Conservation (phyloP, 2,888 invertebrate species). For the Liposcelis brunnea region DNA sequence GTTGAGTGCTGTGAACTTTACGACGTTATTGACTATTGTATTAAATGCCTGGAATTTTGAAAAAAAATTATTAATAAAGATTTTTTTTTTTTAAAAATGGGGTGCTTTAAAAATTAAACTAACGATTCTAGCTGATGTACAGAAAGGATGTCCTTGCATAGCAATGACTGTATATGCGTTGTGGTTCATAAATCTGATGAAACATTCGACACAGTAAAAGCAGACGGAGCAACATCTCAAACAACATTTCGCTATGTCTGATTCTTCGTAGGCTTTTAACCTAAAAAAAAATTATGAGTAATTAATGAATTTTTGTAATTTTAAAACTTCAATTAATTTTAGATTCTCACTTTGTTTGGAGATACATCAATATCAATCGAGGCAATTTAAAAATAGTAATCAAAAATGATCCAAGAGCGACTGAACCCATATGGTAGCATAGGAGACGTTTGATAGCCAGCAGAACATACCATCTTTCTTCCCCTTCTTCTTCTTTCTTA, state of each 20-base stretch:
- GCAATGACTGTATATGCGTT: slow-evolving; percentile 91
- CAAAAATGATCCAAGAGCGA: slow-evolving; percentile 85
- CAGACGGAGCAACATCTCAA: slow-evolving; percentile 75
- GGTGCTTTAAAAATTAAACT: too few relatives aligned
- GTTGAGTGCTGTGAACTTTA: slow-evolving; percentile 83
- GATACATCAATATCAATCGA: slow-evolving; percentile 67
- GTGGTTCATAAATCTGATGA: slow-evolving; percentile 79
- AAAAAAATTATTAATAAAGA: slow-evolving; percentile 11
- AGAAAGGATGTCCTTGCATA: slow-evolving; percentile 79
- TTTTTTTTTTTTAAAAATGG: too few relatives aligned
- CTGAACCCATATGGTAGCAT: slow-evolving; percentile 84
- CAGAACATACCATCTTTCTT: slow-evolving; percentile 30
- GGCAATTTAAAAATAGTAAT: slow-evolving; percentile 88
- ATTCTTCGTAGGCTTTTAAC: slow-evolving; percentile 28
- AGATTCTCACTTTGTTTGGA: slow-evolving; percentile 65
- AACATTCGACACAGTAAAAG: slow-evolving; percentile 79
- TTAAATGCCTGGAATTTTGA: slow-evolving; percentile 67
- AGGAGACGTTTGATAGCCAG: slow-evolving; percentile 57
- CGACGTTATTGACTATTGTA: slow-evolving; percentile 61
- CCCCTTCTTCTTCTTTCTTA: slow-evolving; percentile 10
- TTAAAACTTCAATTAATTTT: slow-evolving; percentile 5
- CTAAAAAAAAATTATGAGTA: slow-evolving; percentile 27
- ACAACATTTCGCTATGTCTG: slow-evolving; percentile 41
- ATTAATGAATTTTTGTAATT: slow-evolving; percentile 1
- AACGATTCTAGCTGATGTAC: slow-evolving; percentile 76